Base-by-base conservation (phyloP, 2,888 invertebrate species). In the Euphydryas editha region DNA sequence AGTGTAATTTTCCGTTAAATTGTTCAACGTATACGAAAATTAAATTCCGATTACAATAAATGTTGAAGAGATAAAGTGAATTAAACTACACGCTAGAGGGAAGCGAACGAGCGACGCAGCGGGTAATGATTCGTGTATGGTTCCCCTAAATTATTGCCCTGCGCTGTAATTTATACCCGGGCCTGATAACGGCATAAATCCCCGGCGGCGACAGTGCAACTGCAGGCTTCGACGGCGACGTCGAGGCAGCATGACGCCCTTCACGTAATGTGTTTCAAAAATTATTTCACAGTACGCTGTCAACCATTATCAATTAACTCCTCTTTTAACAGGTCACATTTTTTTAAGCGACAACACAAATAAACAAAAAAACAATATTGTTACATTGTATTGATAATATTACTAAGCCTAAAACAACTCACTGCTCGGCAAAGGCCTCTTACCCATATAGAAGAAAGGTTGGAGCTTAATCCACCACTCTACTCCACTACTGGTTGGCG, bases 121-220 rank as follows among this genome's bases (percentile, higher is more conserved):
- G 90, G 89, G 92, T 87, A 92, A 92, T 90, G 90, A 92, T 91
- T 89, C 92, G 90, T 90, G 89, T 87, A 88, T 86, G 84, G 90
- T 86, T 86, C 86, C 86, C 88, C 91, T 90, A 91, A 92, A 91
- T 92, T 92, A 92, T 91, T 88, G 87, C 88, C 78, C 83, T 82
- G 83, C 81, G 80, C 75, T 84, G 88, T 90, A 91, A 92, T 92
- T 92, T 92, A 92, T 90, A 88, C 84, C 80, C 85, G 76, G 76
- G 86, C 74, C 85, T 91, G 90, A 90, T 92, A 92, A 92, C 86
- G 87, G 83, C 89, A 91, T 91, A 92, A 92, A 92, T 92, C 83
- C 84, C 80, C 81, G 73, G 75, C 78, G 87, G 84, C 83, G 91
- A 91, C 90, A 88, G 85, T 81, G 78, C 81, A 81, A 78, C 80